Evolutionary conservation across 2,113 vertebrate species (phyloP), one percentile per base, ranked within the genome.

Genomic region (Brevimyrus niger): DNA sequence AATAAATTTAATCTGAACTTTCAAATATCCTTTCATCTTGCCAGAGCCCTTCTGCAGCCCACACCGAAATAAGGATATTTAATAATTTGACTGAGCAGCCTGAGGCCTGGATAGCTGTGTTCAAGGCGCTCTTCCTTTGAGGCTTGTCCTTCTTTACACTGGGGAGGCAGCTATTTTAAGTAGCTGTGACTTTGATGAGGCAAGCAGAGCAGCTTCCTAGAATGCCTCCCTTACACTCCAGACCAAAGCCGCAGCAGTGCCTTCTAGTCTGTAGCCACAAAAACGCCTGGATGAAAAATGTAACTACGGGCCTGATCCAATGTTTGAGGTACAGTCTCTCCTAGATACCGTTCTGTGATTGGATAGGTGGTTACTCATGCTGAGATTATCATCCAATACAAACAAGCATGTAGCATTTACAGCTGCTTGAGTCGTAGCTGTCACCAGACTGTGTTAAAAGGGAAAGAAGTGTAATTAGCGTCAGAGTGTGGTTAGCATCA

Each of bases 11-110:
- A 87, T 65, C 48, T 38, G 3, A 38, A 23, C 87, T 65, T 65
- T 42, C 50, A 55, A 58, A 87, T 87, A 87, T 87, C 38, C 85
- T 87, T 87, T 50, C 87, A 87, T 87, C 53, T 42, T 86, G 10
- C 48, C 44, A 31, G 46, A 86, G 27, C n/a, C 48, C 61, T 44
- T 42, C 15, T 19, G 7, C 27, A 61, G 6, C 53, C 21, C 87
- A 61, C 76, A 50, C 65, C 38, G 51, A 73, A 91, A 87, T 51
- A 87, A 87, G 19, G 61, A 87, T 31, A 65, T 44, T 58, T 65
- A 8, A n/a, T 90, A 76, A 88, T 88, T 73, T 58, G 58, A 90
- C 55, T 50, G 86, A 83, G 46, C 88, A 44, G 44, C 8, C 27
- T 17, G 31, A n/a, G n/a, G 55, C 44, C 61, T 69, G 38, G 42